phyloP scores from a whole-genome alignment of 1,140 invertebrate genomes.

The Medauroidea extradentata region DNA sequence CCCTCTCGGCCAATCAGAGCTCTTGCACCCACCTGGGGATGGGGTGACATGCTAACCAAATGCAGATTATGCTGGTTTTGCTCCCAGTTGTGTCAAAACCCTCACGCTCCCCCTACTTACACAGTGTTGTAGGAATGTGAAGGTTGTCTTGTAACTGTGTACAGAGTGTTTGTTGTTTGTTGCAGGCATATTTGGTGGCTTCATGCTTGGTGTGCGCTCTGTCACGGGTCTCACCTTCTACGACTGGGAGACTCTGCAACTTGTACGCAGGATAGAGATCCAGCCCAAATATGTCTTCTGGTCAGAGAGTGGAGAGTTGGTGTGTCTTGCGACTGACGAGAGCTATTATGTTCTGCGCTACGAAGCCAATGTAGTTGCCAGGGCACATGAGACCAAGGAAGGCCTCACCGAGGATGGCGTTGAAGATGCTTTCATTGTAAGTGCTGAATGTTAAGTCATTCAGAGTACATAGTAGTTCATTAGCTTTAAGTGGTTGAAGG shows the following conservation, averaged over 20 bases:
- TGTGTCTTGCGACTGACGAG: constrained; percentile 93
- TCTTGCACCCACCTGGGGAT: too few species aligned
- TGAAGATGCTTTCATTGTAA: constrained; percentile 94
- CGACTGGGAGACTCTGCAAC: constrained; percentile 92
- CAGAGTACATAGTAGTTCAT: too few species aligned
- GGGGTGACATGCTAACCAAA: too few species aligned
- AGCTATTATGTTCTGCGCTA: constrained; percentile 95
- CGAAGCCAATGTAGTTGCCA: constrained; percentile 65
- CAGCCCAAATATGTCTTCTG: constrained; percentile 92
- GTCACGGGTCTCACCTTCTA: constrained; percentile 92
- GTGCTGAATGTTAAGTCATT: too few species aligned
- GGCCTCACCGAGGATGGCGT: constrained; percentile 88
- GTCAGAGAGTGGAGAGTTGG: constrained; percentile 93
- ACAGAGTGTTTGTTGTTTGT: too few species aligned
- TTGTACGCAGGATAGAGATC: constrained; percentile 94
- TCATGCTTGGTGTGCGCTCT: constrained; percentile 90
- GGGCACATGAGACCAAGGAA: constrained; percentile 67
- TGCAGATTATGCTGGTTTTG: too few species aligned
- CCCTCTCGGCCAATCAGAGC: too few species aligned
- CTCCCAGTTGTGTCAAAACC: too few species aligned
- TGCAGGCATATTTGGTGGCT: constrained; percentile 91
- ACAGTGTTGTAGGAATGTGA: too few species aligned
- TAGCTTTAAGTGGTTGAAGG: too few species aligned
- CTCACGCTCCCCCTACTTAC: too few species aligned
- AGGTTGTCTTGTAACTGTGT: too few species aligned